Evolutionary conservation across 2,113 vertebrate genomes (phyloP).

Genomic region (Stictonetta naevosa): DNA sequence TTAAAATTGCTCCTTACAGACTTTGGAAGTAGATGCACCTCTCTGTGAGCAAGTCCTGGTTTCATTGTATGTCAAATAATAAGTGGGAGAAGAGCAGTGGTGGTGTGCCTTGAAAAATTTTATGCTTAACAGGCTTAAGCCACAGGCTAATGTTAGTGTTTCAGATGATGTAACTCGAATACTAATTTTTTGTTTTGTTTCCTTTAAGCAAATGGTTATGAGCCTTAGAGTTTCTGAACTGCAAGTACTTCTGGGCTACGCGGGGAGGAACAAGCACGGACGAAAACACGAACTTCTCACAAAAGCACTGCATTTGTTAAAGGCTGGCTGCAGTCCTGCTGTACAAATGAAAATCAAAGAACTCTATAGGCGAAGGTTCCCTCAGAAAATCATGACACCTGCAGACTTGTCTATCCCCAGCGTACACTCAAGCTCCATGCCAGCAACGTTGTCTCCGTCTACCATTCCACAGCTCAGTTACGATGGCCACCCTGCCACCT

Average conservation of each 20-base stretch:
- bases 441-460: slow-evolving; percentile 85
- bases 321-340: slow-evolving; percentile 96
- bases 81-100: background rate
- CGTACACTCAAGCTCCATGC: slow-evolving; percentile 90
- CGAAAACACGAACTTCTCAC: slow-evolving; percentile 99
- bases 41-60: background rate
- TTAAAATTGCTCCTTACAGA: background rate
- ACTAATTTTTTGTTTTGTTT: slow-evolving; percentile 56
- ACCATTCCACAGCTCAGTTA: slow-evolving; percentile 89
- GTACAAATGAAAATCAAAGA: slow-evolving; percentile 99
- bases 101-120: background rate
- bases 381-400: slow-evolving; percentile 94
- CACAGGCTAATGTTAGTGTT: background rate
- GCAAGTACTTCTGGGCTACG: slow-evolving; percentile 98
- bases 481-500: slow-evolving; percentile 89
- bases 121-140: background rate
- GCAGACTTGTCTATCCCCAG: slow-evolving; percentile 89
- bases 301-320: slow-evolving; percentile 95
- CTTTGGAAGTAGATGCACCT: background rate
- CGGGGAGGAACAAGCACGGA: slow-evolving; percentile 98
- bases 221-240: slow-evolving; percentile 99
- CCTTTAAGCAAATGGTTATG: slow-evolving; percentile 99
- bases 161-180: background rate
- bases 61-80: background rate
- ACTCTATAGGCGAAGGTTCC: slow-evolving; percentile 95